phyloP scores from a whole-genome alignment of 1,140 invertebrate species.

The Drosophila tsacasi region DNA sequence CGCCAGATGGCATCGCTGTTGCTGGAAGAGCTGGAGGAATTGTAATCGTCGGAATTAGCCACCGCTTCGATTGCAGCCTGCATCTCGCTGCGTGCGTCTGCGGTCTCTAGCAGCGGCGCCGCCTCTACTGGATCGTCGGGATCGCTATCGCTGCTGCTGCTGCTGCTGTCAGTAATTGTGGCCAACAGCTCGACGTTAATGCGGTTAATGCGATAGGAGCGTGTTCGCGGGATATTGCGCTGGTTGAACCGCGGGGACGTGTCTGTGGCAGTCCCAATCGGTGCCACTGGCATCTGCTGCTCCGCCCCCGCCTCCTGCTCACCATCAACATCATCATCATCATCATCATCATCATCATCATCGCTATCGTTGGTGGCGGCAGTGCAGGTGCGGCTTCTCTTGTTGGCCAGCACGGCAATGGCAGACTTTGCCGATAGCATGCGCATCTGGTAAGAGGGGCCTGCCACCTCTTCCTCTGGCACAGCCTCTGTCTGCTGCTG shows the following conservation, averaged over 20 bases:
- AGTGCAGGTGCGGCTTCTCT: not conserved
- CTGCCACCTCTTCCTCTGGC: conserved; percentile 1
- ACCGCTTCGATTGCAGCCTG: not conserved
- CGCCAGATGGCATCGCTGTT: conserved; percentile 12
- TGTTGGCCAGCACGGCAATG: conserved; percentile 10
- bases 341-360: conserved; percentile 1
- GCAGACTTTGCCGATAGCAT: conserved; percentile 14
- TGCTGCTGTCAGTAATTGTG: conserved; percentile 8
- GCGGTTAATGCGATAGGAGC: conserved; percentile 46
- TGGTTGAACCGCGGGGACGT: conserved; percentile 28
- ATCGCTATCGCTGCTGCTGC: not conserved
- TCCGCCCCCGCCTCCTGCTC: too few species aligned
- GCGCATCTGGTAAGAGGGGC: not conserved
- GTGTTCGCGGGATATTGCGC: conserved; percentile 22
- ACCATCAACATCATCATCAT: conserved; percentile 3
- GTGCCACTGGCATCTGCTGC: not conserved
- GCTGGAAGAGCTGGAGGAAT: conserved; percentile 24
- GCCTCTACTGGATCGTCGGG: conserved; percentile 3
- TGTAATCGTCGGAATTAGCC: not conserved
- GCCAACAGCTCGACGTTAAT: conserved; percentile 17
- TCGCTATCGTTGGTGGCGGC: conserved; percentile 2
- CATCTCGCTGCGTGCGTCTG: not conserved
- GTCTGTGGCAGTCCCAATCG: not conserved
- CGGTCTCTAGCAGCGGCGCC: not conserved
- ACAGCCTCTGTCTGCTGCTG: not conserved